Conservation (phyloP, 2,113 vertebrate genomes). For the Orycteropus afer region DNA sequence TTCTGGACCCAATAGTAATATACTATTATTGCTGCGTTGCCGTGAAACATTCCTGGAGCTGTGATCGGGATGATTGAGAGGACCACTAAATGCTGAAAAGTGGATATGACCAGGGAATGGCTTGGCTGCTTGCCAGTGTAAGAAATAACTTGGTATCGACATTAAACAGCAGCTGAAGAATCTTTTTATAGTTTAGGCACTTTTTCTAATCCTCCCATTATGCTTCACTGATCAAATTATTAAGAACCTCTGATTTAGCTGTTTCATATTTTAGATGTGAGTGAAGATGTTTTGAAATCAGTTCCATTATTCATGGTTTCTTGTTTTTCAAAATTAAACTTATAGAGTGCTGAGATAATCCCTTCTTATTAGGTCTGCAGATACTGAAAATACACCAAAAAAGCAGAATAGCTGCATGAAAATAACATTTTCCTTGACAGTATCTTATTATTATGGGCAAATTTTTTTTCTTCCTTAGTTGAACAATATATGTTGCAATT, state of each 20-base stretch:
- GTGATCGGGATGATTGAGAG: conserved; percentile 74
- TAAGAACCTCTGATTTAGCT: conserved; percentile 69
- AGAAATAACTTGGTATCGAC: conserved; percentile 69
- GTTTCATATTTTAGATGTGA: conserved; percentile 56
- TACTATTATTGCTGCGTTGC: conserved; percentile 66
- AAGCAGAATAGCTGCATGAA: conserved; percentile 22
- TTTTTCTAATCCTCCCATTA: conserved; percentile 48
- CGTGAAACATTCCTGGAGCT: conserved; percentile 70
- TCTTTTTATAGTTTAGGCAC: conserved; percentile 39
- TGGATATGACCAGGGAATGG: conserved; percentile 51
- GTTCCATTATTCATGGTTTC: conserved; percentile 70
- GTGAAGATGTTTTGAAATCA: conserved; percentile 71
- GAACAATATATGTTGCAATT: not conserved
- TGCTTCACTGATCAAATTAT: conserved; percentile 70
- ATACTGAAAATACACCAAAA: conserved; percentile 34
- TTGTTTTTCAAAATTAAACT: conserved; percentile 76
- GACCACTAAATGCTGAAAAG: conserved; percentile 74
- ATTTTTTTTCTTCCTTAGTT: not conserved
- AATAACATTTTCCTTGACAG: conserved; percentile 46
- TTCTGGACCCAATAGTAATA: conserved; percentile 73
- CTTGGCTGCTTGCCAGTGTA: conserved; percentile 48
- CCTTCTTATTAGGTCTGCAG: conserved; percentile 52
- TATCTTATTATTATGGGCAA: conserved; percentile 5
- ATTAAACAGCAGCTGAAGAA: conserved; percentile 57
- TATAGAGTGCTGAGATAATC: conserved; percentile 63